phyloP scores from a whole-genome alignment of 1,140 invertebrate genomes.

The Leptoteleia sp. region DNA sequence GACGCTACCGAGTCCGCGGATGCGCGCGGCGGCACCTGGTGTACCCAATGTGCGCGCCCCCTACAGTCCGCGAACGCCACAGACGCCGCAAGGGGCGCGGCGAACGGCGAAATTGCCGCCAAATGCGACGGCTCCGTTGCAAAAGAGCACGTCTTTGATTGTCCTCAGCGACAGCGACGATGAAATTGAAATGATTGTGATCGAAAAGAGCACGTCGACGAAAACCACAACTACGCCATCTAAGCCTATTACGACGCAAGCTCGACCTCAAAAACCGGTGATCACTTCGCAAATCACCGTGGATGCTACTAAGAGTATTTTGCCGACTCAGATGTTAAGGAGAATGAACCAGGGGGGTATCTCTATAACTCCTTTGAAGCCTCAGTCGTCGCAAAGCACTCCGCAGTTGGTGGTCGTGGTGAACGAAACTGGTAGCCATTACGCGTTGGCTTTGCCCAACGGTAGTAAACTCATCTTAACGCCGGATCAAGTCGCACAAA shows the following conservation, averaged over 20 bases:
- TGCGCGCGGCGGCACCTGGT: not conserved
- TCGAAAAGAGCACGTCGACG: conserved; percentile 62
- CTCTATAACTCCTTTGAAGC: conserved; percentile 77
- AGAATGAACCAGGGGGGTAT: conserved; percentile 77
- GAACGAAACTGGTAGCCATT: conserved; percentile 79
- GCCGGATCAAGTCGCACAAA: conserved; percentile 78
- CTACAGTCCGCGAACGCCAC: conserved; percentile 20
- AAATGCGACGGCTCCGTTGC: conserved; percentile 13
- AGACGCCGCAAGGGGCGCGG: conserved; percentile 1
- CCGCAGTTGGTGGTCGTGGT: conserved; percentile 78
- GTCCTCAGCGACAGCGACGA: conserved; percentile 78
- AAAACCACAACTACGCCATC: conserved; percentile 15
- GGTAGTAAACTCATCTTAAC: conserved; percentile 79
- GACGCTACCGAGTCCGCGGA: not conserved
- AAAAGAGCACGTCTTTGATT: conserved; percentile 75
- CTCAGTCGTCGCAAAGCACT: conserved; percentile 40
- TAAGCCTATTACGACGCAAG: conserved; percentile 9
- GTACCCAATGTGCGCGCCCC: conserved; percentile 4
- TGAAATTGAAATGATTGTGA: conserved; percentile 79
- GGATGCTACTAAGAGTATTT: conserved; percentile 37
- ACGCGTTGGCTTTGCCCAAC: conserved; percentile 76
- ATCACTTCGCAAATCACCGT: conserved; percentile 62
- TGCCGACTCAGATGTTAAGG: conserved; percentile 74
- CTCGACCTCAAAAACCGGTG: conserved; percentile 40
- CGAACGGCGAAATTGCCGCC: not conserved